Evolutionary conservation across 2,888 invertebrate genomes (phyloP).

Genomic region (Cryptocheilus praepositus): DNA sequence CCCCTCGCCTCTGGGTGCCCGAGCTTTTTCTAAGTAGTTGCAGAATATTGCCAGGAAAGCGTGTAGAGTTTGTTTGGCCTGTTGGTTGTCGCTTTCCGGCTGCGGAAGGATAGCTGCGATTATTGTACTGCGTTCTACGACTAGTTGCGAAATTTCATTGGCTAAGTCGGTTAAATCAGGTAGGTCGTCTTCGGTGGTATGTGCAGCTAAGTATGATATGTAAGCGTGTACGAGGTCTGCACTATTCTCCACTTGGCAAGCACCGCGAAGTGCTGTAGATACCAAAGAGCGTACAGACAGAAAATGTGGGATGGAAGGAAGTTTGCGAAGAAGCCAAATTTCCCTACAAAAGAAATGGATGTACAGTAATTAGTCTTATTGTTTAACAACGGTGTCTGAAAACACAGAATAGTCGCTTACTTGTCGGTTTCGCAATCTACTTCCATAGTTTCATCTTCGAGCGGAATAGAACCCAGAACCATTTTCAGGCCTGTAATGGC

Average conservation of each 20-base stretch:
- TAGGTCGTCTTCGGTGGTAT: slow-evolving; percentile 82
- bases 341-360: slow-evolving; percentile 47
- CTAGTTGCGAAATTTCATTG: slow-evolving; percentile 90
- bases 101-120: slow-evolving; percentile 87
- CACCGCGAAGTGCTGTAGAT: slow-evolving; percentile 85
- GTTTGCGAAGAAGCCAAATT: slow-evolving; percentile 79
- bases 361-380: background rate
- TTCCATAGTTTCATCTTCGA: slow-evolving; percentile 75
- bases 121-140: slow-evolving; percentile 93
- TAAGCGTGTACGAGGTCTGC: slow-evolving; percentile 89
- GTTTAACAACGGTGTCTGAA: background rate
- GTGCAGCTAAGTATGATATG: slow-evolving; percentile 87
- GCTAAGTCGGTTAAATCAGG: slow-evolving; percentile 82
- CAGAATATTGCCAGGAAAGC: slow-evolving; percentile 84
- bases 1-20: slow-evolving; percentile 80
- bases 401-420: slow-evolving; percentile 41
- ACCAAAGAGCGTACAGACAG: slow-evolving; percentile 82
- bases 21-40: slow-evolving; percentile 84
- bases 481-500: slow-evolving; percentile 86
- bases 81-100: slow-evolving; percentile 72
- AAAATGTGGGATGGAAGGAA: slow-evolving; percentile 89
- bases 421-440: slow-evolving; percentile 69
- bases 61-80: slow-evolving; percentile 79
- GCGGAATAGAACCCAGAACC: slow-evolving; percentile 78
- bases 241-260: slow-evolving; percentile 93